A percentile compares a stretch with the other conserved stretches of the same genome.
phyloP scores from a whole-genome alignment of 2,797 vertebrate species.

The Crenichthys baileyi region DNA sequence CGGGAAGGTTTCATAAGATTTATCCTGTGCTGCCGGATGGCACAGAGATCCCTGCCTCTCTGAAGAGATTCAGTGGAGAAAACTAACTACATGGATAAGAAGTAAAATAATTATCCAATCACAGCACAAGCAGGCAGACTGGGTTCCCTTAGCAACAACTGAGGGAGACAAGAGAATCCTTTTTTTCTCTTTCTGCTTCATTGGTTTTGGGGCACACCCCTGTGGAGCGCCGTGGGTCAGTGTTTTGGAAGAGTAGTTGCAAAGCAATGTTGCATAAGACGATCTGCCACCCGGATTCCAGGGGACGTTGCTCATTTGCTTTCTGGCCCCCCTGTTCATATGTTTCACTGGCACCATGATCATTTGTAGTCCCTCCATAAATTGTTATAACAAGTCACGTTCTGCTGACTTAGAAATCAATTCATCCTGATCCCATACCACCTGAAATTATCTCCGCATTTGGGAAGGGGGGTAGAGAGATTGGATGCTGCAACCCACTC shows the following conservation, averaged over 20 bases:
- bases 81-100: constrained; percentile 75
- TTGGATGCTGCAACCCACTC: constrained; percentile 49
- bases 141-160: constrained; percentile 83
- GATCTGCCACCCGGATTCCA: constrained; percentile 66
- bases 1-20: constrained; percentile 77
- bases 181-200: constrained; percentile 68
- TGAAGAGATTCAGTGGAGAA: constrained; percentile 70
- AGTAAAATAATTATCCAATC: constrained; percentile 82
- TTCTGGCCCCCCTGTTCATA: constrained; percentile 36
- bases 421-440: constrained; percentile 65
- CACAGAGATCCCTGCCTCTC: constrained; percentile 62
- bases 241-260: constrained; percentile 60
- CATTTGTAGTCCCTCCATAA: constrained; percentile 60
- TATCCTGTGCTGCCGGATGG: constrained; percentile 75
- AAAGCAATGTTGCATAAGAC: constrained; percentile 53
- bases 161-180: constrained; percentile 75
- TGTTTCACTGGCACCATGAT: constrained; percentile 54
- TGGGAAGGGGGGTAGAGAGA: constrained; percentile 23
- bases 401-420: constrained; percentile 64
- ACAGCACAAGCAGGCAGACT: constrained; percentile 76
- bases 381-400: constrained; percentile 71
- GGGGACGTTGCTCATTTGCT: constrained; percentile 46
- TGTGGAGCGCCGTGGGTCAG: constrained; percentile 72
- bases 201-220: constrained; percentile 74
- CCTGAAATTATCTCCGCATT: constrained; percentile 72